These are phyloP conservation scores for Desoria tigrina DNA, from an alignment of 2,888 invertebrate genomes.

Conservation along the genomic window DNA sequence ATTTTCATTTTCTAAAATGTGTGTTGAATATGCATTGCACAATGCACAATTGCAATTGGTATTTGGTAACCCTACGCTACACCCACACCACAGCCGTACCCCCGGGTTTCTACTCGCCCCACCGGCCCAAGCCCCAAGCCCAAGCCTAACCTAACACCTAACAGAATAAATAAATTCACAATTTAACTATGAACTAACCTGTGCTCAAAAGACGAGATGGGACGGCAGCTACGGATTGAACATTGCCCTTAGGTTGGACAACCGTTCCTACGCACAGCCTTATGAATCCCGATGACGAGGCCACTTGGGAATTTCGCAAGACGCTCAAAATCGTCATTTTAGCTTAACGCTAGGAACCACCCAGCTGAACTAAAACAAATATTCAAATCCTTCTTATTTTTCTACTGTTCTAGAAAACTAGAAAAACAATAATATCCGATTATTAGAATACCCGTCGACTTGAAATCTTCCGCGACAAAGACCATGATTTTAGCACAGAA, in stretches of 20 bases:
- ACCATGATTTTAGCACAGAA: too few species aligned
- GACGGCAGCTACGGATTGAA: background rate
- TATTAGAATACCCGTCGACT: too few species aligned
- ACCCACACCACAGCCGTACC: too few species aligned
- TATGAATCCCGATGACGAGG: background rate
- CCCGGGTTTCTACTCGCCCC: too few species aligned
- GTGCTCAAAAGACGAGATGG: constrained; percentile 10
- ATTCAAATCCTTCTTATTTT: too few species aligned
- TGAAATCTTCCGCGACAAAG: too few species aligned
- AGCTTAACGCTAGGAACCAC: background rate
- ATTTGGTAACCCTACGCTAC: background rate
- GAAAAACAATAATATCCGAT: too few species aligned
- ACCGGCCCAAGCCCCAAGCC: too few species aligned
- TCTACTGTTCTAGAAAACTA: too few species aligned
- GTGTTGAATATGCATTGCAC: background rate
- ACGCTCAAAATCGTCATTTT: constrained; percentile 35
- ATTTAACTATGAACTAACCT: background rate
- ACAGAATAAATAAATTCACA: background rate
- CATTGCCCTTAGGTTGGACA: background rate
- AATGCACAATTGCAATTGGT: background rate
- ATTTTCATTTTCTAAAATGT: too few species aligned
- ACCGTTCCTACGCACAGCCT: background rate
- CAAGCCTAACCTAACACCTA: too few species aligned
- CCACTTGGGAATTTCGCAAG: background rate
- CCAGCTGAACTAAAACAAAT: too few species aligned